Conservation (phyloP, 1,140 invertebrate genomes). For the Magallana ariakensis region DNA sequence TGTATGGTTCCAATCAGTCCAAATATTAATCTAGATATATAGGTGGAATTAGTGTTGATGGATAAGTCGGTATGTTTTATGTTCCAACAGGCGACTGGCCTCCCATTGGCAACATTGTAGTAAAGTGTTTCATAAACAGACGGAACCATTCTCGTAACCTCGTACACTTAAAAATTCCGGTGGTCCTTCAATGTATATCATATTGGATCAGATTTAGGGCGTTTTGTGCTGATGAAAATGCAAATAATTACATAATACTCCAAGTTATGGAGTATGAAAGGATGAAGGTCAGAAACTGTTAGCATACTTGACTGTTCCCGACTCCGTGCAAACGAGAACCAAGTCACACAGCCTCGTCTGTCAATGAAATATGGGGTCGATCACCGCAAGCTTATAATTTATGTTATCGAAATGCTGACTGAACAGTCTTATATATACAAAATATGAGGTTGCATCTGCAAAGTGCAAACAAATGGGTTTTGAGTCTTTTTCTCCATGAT, state of each 20-base stretch:
- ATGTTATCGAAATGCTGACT: too few species aligned
- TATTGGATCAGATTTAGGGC: not conserved
- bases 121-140: slow-evolving; percentile 19
- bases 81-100: not conserved
- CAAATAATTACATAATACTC: slow-evolving; percentile 13
- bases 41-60: not conserved
- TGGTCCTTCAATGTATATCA: slow-evolving; percentile 27
- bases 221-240: not conserved
- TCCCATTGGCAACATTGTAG: not conserved
- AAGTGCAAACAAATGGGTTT: too few species aligned
- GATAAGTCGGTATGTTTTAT: not conserved
- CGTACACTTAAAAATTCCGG: not conserved
- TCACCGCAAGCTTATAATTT: not conserved
- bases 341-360: not conserved
- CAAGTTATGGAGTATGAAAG: not conserved
- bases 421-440: too few species aligned
- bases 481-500: too few species aligned
- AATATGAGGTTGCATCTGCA: too few species aligned
- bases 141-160: not conserved
- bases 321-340: not conserved
- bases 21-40: slow-evolving; percentile 19
- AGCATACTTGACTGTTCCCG: not conserved
- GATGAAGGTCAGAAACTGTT: not conserved
- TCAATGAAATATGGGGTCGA: not conserved
- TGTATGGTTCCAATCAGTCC: not conserved